Evolutionary conservation across 2,888 invertebrate genomes (phyloP), one percentile per base, ranked within the genome.

Genomic region (Periphyllus acericola): DNA sequence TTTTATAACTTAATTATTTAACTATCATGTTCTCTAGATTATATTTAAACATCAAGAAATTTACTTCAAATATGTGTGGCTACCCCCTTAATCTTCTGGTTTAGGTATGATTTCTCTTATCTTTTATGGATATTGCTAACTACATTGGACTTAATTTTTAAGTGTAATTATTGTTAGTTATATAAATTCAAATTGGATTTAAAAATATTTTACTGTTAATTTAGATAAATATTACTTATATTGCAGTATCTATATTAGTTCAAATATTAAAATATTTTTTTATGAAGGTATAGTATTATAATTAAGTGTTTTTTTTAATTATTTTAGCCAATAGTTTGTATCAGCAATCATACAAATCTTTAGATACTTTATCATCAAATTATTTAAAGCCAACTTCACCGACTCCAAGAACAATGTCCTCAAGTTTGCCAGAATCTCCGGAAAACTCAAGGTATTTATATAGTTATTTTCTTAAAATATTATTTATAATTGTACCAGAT

Each of bases 321-420:
- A 55, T 87, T 87, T 81, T 74, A 87, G 87, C 87, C 11, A 87
- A 87, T 46, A 87, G 60, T 75, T 66, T 87, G 21, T 85, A 85
- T 3, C 84, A 85, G n/a, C 76, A 40, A 68, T 74, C 87, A 34
- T 87, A 87, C 19, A 87, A 87, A 34, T 81, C 87, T 25, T 74
- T 87, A 46, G 81, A 81, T 40, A 66, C 80, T 32, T 21, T 46
- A 74, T 87, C 87, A 5, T 32, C 87, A 75, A 66, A 87, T 81
- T 87, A 87, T 81, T 81, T 81, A 46, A 72, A 81, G 81, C 87
- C 87, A 81, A 80, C n/a, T 75, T 87, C 87, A 46, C 81, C 87
- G 19, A 87, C 29, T 52, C 81, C 87, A 46, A 81, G 66, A 46
- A 74, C 25, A 25, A 87, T 87, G 87, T 87, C 87, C 11, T 74